phyloP scores from a whole-genome alignment of 2,113 vertebrate genomes.

The Gulo gulo region DNA sequence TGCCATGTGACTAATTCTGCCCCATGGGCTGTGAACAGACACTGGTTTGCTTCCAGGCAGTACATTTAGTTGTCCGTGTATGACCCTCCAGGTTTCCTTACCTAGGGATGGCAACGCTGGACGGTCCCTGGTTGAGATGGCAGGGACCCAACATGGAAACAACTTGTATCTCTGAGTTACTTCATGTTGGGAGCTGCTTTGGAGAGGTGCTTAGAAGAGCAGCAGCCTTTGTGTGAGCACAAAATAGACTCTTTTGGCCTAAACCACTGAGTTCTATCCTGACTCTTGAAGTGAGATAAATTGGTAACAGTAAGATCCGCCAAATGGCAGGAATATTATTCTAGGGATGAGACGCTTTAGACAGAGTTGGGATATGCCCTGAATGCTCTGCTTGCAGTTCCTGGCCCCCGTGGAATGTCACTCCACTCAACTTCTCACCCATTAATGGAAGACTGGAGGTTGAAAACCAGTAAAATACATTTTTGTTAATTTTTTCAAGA shows the following conservation, averaged over 20 bases:
- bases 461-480: neutral
- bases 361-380: neutral
- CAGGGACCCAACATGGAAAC: neutral
- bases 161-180: neutral
- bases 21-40: neutral
- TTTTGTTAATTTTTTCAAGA: slow-evolving; percentile 11
- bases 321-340: neutral
- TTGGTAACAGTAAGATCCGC: neutral
- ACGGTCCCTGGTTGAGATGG: neutral
- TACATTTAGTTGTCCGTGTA: neutral
- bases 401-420: neutral
- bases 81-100: neutral
- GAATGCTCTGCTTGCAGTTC: neutral
- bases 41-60: neutral
- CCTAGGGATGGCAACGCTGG: neutral
- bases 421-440: slow-evolving; percentile 32
- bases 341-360: neutral
- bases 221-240: neutral
- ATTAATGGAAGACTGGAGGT: slow-evolving; percentile 78
- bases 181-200: neutral
- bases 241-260: neutral
- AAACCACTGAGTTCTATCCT: neutral
- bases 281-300: neutral
- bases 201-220: neutral
- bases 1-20: neutral